Percentiles rank a stretch among this genome's conserved stretches.
Evolutionary conservation across 2,888 invertebrate species (phyloP).

Genomic region (Phlogophora meticulosa): DNA sequence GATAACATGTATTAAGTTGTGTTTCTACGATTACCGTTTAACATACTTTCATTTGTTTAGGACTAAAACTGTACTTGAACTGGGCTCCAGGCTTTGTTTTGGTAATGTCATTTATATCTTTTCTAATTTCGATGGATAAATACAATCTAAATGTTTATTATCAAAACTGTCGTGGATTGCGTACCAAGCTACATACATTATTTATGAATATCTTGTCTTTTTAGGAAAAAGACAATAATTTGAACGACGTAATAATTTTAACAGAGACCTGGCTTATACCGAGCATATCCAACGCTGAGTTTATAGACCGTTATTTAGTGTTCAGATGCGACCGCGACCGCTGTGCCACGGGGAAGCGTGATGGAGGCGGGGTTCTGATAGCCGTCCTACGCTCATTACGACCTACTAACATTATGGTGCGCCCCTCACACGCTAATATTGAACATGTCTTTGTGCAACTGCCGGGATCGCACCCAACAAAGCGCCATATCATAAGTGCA

Average conservation of each 20-base stretch:
- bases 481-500: slow-evolving; percentile 5
- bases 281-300: slow-evolving; percentile 7
- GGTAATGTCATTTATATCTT: not conserved
- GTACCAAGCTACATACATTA: slow-evolving; percentile 13
- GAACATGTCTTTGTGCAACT: not conserved
- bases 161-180: slow-evolving; percentile 21
- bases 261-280: slow-evolving; percentile 19
- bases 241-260: slow-evolving; percentile 16
- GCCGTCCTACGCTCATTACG: slow-evolving; percentile 9
- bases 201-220: slow-evolving; percentile 10
- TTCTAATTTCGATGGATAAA: not conserved
- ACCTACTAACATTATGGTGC: slow-evolving; percentile 1
- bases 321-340: slow-evolving; percentile 21
- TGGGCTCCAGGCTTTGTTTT: slow-evolving; percentile 8
- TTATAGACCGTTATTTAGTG: slow-evolving; percentile 17
- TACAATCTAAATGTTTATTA: slow-evolving; percentile 2
- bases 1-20: not conserved
- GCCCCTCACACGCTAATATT: not conserved
- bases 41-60: not conserved
- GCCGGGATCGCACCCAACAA: not conserved
- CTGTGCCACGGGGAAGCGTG: not conserved
- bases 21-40: not conserved
- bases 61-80: not conserved
- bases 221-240: too few species aligned
- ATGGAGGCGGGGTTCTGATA: slow-evolving; percentile 13